phyloP scores from a whole-genome alignment of 2,113 vertebrate genomes.

The Pollachius pollachius region DNA sequence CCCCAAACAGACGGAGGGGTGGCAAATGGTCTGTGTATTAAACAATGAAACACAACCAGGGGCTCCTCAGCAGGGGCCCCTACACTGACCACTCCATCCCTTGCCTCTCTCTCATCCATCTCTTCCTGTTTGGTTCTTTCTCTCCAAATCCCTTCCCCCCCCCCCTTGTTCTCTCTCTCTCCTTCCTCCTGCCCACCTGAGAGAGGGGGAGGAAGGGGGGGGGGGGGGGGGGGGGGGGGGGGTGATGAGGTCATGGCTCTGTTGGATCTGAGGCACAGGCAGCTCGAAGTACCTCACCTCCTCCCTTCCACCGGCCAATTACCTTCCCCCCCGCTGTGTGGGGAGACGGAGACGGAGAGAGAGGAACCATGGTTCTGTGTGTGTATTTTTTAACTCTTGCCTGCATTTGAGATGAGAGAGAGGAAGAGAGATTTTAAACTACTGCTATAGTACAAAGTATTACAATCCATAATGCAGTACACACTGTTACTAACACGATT shows the following conservation, averaged over 20 bases:
- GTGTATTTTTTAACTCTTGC: too few species aligned
- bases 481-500: too few species aligned
- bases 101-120: neutral
- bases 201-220: neutral
- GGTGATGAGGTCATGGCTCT: constrained; percentile 44
- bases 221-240: constrained; percentile 9
- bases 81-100: neutral
- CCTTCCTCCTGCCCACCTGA: constrained; percentile 37
- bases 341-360: constrained; percentile 11
- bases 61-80: too few species aligned
- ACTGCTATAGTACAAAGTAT: too few species aligned
- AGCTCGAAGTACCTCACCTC: constrained; percentile 53
- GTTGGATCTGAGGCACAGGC: constrained; percentile 39
- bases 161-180: constrained; percentile 21
- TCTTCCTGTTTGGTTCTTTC: constrained; percentile 35
- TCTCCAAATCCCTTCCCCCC: constrained; percentile 34
- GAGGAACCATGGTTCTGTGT: too few species aligned
- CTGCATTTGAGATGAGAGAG: too few species aligned
- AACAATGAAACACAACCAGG: too few species aligned
- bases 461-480: too few species aligned
- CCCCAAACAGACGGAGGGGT: too few species aligned
- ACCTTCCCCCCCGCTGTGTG: constrained; percentile 35
- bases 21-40: too few species aligned
- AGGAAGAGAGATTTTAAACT: too few species aligned
- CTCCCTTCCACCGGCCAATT: constrained; percentile 50